Percentiles rank a stretch among this genome's conserved stretches.
These are phyloP conservation scores for Coelopa pilipes DNA, from an alignment of 2,888 invertebrate genomes.

Conservation along the genomic window DNA sequence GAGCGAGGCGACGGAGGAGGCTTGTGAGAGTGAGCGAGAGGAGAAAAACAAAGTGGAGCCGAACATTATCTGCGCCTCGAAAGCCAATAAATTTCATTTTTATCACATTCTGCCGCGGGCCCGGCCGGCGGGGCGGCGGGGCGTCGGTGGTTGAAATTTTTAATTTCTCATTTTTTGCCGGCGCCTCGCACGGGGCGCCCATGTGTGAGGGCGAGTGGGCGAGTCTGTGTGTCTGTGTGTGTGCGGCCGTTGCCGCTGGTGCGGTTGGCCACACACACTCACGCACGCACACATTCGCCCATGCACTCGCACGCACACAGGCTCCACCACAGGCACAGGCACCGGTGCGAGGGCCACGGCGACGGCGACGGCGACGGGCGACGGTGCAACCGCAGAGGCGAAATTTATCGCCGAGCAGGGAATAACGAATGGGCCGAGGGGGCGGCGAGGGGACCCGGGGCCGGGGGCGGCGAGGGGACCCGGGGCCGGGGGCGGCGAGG, in stretches of 20 bases:
- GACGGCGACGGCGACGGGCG: slow-evolving; percentile 18
- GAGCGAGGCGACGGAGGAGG: neutral
- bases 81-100: slow-evolving; percentile 39
- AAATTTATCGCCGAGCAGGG: slow-evolving; percentile 38
- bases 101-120: slow-evolving; percentile 34
- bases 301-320: neutral
- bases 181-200: neutral
- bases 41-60: neutral
- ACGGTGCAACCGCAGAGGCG: slow-evolving; percentile 24
- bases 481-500: too few relatives aligned
- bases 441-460: neutral
- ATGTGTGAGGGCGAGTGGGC: neutral
- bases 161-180: slow-evolving; percentile 2
- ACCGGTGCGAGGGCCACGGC: too few relatives aligned
- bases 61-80: slow-evolving; percentile 36
- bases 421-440: slow-evolving; percentile 18
- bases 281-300: neutral
- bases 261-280: slow-evolving; percentile 11
- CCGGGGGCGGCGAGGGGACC: too few relatives aligned
- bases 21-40: too few relatives aligned
- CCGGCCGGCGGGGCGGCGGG: neutral
- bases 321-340: slow-evolving; percentile 13
- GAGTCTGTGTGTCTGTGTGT: neutral
- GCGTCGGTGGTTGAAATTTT: neutral
- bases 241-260: neutral